phyloP scores from a whole-genome alignment of 2,888 invertebrate species.

The Parasteatoda lunata region DNA sequence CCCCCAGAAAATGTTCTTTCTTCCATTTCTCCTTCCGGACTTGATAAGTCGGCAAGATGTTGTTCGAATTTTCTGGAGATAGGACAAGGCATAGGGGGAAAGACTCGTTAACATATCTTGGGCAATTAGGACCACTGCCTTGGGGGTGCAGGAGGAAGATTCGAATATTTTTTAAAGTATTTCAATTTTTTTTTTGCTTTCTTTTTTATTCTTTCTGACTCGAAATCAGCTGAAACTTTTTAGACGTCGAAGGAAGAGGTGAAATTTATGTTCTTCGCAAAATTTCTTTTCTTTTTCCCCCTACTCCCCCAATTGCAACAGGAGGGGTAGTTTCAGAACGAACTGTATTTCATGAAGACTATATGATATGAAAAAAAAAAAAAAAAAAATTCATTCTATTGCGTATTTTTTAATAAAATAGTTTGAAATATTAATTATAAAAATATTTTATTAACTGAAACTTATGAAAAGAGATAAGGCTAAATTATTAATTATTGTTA shows the following conservation, averaged over 20 bases:
- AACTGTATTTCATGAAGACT: neutral
- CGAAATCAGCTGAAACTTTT: slow-evolving; percentile 36
- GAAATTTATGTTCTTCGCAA: neutral
- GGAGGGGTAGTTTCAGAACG: neutral
- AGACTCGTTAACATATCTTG: slow-evolving; percentile 66
- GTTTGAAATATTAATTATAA: too few species aligned
- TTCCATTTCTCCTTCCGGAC: slow-evolving; percentile 61
- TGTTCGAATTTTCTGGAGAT: slow-evolving; percentile 63
- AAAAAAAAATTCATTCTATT: too few species aligned
- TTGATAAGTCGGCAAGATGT: slow-evolving; percentile 63
- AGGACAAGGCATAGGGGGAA: slow-evolving; percentile 6
- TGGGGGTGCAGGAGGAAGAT: slow-evolving; percentile 43
- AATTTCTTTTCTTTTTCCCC: neutral
- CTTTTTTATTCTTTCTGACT: slow-evolving; percentile 4
- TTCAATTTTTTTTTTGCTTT: slow-evolving; percentile 2
- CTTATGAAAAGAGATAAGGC: too few species aligned
- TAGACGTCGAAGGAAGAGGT: slow-evolving; percentile 18
- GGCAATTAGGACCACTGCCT: slow-evolving; percentile 64
- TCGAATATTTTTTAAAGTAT: slow-evolving; percentile 46
- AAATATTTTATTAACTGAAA: too few species aligned
- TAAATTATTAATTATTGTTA: too few species aligned
- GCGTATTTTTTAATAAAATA: too few species aligned
- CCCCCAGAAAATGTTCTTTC: slow-evolving; percentile 38
- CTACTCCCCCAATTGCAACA: neutral
- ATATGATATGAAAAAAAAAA: neutral